Conservation (phyloP, 2,888 invertebrate species). For the Koerneria pararmatus region DNA sequence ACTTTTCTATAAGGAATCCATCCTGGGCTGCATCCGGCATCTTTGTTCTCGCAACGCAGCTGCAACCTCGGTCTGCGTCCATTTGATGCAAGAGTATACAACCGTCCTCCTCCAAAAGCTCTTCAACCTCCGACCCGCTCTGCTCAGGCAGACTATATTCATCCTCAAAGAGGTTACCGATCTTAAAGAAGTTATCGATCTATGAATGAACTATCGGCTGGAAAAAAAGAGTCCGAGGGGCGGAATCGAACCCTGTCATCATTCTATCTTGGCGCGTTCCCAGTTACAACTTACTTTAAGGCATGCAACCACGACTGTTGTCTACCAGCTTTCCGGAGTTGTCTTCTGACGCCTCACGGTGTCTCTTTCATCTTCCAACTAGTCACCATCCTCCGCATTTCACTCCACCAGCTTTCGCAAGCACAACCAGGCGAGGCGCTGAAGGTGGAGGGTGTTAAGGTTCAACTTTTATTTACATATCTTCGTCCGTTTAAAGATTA, state of each 20-base stretch:
- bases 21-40: constrained; percentile 38
- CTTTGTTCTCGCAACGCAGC: constrained; percentile 41
- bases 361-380: constrained; percentile 33
- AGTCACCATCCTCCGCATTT: constrained; percentile 35
- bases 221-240: background rate
- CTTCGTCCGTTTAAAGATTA: too few species aligned
- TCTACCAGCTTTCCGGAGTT: too few species aligned
- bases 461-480: too few species aligned
- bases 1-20: constrained; percentile 35
- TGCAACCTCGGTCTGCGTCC: constrained; percentile 13
- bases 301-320: too few species aligned
- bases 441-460: too few species aligned
- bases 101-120: constrained; percentile 41
- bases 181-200: too few species aligned
- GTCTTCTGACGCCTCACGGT: too few species aligned
- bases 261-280: background rate
- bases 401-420: constrained; percentile 32
- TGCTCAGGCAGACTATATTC: constrained; percentile 44
- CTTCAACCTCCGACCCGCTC: constrained; percentile 38
- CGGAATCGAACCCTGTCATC: background rate
- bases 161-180: constrained; percentile 17
- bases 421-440: constrained; percentile 25
- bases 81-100: constrained; percentile 25
- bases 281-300: background rate
- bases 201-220: background rate